These are phyloP conservation scores for Cathartes aura DNA, from an alignment of 2,113 vertebrate species.

Conservation along the genomic window DNA sequence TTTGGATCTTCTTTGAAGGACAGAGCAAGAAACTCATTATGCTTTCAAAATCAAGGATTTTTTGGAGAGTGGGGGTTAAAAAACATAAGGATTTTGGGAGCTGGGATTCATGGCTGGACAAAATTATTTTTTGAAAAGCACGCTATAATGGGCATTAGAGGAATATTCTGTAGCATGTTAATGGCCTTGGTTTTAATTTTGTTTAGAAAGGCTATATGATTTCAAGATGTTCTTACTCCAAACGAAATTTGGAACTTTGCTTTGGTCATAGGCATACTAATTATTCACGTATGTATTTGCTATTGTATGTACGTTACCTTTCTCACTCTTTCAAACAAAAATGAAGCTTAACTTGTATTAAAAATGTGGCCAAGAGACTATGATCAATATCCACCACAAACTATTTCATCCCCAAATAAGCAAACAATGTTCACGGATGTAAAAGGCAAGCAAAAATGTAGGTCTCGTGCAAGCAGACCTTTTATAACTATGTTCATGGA, in stretches of 20 bases:
- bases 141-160: not conserved
- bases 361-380: not conserved
- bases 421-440: not conserved
- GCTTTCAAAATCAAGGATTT: not conserved
- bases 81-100: not conserved
- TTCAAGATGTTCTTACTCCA: not conserved
- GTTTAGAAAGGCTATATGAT: not conserved
- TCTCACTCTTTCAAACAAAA: not conserved
- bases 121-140: not conserved
- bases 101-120: not conserved
- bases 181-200: not conserved
- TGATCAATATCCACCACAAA: not conserved
- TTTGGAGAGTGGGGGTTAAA: not conserved
- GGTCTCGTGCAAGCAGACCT: not conserved
- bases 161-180: not conserved
- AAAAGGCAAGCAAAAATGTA: not conserved
- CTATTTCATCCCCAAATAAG: not conserved
- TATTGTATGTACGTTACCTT: fast-evolving
- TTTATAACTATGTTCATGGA: not conserved
- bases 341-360: not conserved
- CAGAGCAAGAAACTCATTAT: not conserved
- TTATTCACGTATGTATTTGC: not conserved
- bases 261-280: not conserved
- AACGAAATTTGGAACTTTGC: not conserved
- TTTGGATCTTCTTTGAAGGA: not conserved